Percentiles rank a stretch among this genome's conserved stretches.
Conservation (phyloP, 2,797 vertebrate genomes). For the Rhincodon typus region DNA sequence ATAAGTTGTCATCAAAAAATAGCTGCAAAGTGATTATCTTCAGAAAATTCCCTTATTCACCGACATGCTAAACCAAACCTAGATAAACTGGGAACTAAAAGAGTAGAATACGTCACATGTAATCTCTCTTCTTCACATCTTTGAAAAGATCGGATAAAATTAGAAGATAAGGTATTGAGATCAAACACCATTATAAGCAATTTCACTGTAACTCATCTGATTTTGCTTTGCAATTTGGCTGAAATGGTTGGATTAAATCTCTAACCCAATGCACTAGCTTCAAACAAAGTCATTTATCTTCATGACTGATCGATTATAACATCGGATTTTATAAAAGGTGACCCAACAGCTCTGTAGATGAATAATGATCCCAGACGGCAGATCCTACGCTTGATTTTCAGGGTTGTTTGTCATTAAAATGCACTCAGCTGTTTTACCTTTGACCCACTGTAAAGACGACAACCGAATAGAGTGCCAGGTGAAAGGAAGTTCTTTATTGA, state of each 20-base stretch:
- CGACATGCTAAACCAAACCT: background rate
- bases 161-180: background rate
- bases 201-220: background rate
- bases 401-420: background rate
- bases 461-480: background rate
- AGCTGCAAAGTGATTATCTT: background rate
- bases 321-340: background rate
- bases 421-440: background rate
- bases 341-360: background rate
- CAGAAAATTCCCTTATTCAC: background rate
- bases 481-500: background rate
- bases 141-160: background rate
- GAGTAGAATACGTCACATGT: background rate
- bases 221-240: background rate
- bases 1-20: background rate
- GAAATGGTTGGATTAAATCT: background rate
- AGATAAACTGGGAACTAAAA: background rate
- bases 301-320: constrained; percentile 12
- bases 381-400: constrained; percentile 8
- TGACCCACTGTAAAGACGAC: background rate
- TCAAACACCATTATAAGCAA: background rate
- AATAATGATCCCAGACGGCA: background rate
- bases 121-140: background rate
- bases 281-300: constrained; percentile 5
- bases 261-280: background rate